Evolutionary conservation across 2,113 vertebrate species (phyloP), one percentile per base, ranked within the genome.

Genomic region (Perca fluviatilis): DNA sequence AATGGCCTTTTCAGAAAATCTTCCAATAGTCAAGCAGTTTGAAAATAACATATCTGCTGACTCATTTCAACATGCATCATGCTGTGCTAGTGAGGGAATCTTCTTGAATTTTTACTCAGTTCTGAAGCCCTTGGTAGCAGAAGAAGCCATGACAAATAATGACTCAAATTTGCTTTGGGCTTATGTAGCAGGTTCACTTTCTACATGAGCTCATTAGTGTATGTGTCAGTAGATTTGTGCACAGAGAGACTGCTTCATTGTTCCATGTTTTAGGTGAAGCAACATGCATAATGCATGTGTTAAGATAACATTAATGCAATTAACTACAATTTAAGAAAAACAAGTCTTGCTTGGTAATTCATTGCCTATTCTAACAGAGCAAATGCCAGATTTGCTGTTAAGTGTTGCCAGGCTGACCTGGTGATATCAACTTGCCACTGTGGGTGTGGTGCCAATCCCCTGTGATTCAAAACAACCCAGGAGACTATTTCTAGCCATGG

Each of bases 381-480:
- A 76, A 63, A 70, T 36, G 36, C 30, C 50, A 64, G 69, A 70
- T 77, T 77, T 51, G 63, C 70, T 47, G 61, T 69, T 65, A 0
- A 65, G 73, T 62, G 67, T 82, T 75, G 84, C 74, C 76, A 81
- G 73, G 78, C 80, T 75, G 78, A 77, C 86, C 83, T 18, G 72
- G 76, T 74, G 86, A 87, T 79, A 74, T 79, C 86, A 86, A 79
- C 86, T 87, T 91, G 86, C 79, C 86, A 82, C 60, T 51, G 27
- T 80, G 89, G 89, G 87, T 83, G 79, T 85, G 79, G 75, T 83
- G 87, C 91, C 89, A 88, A 58, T 73, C 76, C 77, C 82, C 80
- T 63, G 43, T 53, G 83, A 84, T 79, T 87, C 80, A 77, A 80
- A 92, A 76, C 84, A 84, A 70, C 77, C 77, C 76, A n/a, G 43